These are phyloP conservation scores for Pterocles burchelli DNA, from an alignment of 2,113 vertebrate species.

Conservation along the genomic window DNA sequence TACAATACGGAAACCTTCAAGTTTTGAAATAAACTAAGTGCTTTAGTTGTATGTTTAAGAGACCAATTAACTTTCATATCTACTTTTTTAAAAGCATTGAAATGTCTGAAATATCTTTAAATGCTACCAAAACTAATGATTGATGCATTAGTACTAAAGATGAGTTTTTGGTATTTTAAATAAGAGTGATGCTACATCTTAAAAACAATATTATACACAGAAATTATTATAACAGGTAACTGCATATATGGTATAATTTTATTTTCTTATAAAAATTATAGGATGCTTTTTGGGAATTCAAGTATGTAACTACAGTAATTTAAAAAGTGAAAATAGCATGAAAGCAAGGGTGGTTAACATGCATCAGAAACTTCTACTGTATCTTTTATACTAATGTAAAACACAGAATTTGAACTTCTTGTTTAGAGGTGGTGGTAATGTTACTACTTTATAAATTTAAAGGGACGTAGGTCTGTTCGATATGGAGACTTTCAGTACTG, in stretches of 20 bases:
- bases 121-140: background rate
- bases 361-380: background rate
- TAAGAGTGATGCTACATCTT: background rate
- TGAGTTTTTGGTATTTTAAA: background rate
- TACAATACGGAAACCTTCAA: background rate
- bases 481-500: constrained; percentile 95
- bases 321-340: background rate
- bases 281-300: background rate
- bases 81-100: background rate
- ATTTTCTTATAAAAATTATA: background rate
- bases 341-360: background rate
- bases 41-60: background rate
- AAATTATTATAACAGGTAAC: background rate
- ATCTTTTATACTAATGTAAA: background rate
- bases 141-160: background rate
- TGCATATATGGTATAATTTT: background rate
- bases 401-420: background rate
- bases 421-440: background rate
- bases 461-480: constrained; percentile 95
- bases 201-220: background rate
- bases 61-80: background rate
- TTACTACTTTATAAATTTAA: background rate
- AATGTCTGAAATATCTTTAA: background rate
- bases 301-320: background rate
- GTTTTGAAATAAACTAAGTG: background rate